These are phyloP conservation scores for Aselliscus stoliczkanus DNA, from an alignment of 2,797 vertebrate species.

Conservation along the genomic window DNA sequence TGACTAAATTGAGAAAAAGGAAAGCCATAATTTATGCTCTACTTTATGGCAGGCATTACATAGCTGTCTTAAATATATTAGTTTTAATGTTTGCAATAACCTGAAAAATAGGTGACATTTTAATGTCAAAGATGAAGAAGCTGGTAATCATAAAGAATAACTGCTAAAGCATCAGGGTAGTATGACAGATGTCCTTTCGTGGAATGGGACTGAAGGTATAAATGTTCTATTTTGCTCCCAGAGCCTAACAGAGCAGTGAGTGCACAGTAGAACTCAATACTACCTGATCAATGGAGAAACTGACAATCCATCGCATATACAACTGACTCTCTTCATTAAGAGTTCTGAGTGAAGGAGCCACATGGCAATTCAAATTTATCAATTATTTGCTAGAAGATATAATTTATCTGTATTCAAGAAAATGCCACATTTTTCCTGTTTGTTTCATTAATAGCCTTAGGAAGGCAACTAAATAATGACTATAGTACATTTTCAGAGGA, in stretches of 20 bases:
- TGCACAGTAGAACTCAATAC: not conserved
- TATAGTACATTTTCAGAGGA: not conserved
- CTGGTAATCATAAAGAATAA: not conserved
- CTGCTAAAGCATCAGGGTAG: not conserved
- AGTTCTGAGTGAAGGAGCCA: not conserved
- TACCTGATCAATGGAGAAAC: not conserved
- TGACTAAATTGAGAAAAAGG: not conserved
- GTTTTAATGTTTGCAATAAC: not conserved
- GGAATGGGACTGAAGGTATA: not conserved
- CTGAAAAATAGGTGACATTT: not conserved
- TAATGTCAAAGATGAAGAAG: not conserved
- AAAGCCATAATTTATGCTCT: not conserved
- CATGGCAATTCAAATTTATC: not conserved
- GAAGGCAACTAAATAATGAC: not conserved
- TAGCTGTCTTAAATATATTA: not conserved
- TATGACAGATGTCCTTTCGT: not conserved
- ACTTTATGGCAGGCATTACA: not conserved
- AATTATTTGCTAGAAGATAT: not conserved
- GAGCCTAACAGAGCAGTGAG: not conserved
- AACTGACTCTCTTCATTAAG: not conserved
- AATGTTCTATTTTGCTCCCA: not conserved
- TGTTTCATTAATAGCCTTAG: not conserved
- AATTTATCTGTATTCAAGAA: not conserved
- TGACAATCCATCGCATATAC: not conserved
- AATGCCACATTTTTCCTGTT: not conserved